Evolutionary conservation across 2,797 vertebrate genomes (phyloP), one percentile per base, ranked within the genome.

Genomic region (Anguilla marmorata): DNA sequence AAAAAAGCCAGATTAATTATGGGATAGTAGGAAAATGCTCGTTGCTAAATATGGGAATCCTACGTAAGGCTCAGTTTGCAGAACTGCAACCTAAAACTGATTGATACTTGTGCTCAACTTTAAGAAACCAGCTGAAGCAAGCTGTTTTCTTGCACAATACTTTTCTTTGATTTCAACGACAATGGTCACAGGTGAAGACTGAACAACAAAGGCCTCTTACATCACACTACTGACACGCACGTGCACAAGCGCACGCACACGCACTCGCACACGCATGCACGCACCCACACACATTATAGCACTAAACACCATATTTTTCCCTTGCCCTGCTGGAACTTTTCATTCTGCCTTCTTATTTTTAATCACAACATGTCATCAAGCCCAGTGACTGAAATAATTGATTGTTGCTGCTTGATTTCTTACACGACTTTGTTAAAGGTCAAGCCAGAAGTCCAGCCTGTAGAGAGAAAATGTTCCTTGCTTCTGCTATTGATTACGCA

Each of bases 381-480:
- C 83, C 83, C 83, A 84, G 21, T 84, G 83, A 30, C 24, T 84
- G 24, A 84, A 83, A 83, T 52, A 8, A 56, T 84, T 58, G n/a
- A 84, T 58, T 30, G 83, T 54, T 8, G 33, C 30, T 84, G 52
- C 50, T 30, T 84, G 48, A 54, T 84, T 84, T 84, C 82, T 50
- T 84, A 48, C 21, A 27, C 0, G 48, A 52, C 50, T 11, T 85
- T 85, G 21, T 56, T 27, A 85, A 85, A 85, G 83, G 83, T 85
- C 52, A 85, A 84, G 54, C 50, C n/a, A 21, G 24, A 83, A 83
- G 80, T n/a, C 80, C 21, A n/a, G 45, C 30, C 33, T 2, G n/a
- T n/a, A 85, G 27, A 58, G 48, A 58, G 52, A n/a, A 85, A 58
- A 85, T 12, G 2, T 9, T 30, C 50, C 1, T 27, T 16, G 27